Evolutionary conservation across 2,888 invertebrate genomes (phyloP), one percentile per base, ranked within the genome.

Genomic region (Hirtodrosophila trivittata): DNA sequence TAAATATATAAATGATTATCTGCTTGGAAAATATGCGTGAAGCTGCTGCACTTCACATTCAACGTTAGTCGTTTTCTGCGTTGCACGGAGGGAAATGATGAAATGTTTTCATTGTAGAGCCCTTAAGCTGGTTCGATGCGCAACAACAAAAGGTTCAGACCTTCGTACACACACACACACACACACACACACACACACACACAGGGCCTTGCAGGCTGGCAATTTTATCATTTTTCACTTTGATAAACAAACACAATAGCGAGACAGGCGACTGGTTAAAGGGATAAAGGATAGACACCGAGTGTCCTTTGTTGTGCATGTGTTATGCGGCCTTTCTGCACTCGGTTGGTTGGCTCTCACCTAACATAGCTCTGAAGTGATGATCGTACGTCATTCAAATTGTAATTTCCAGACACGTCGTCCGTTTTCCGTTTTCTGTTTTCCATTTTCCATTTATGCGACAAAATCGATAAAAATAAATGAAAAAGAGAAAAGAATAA

Each of bases 161-260:
- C 43, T 9, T 8, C 30, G n/a, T 14, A 59, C 3, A n/a, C 21
- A 38, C 8, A n/a, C 9, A 10, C 32, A 21, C 4, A 16, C 16
- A n/a, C 10, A n/a, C 6, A 10, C 12, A 38, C 25, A 49, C 8
- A 12, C 30, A 14, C 25, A 59, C 3, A n/a, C 28, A 38, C 8
- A n/a, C 10, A 10, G 59, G 75, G 50, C 75, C 66, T 65, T 54
- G 68, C 30, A 54, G 49, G 62, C 68, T 68, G 66, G 65, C 74
- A 76, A 69, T 83, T 76, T 83, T 67, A 83, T 70, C 63, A 76
- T 80, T 76, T 83, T 76, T 76, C 75, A 66, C 77, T 74, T 76
- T 74, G 64, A 71, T 67, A 80, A 80, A 76, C 70, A 77, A 81
- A 62, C 73, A 78, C 65, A 78, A 78, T 54, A 46, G 46, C 59